These are phyloP conservation scores for Rhinichthys klamathensis DNA, from an alignment of 2,113 vertebrate species.

Conservation along the genomic window DNA sequence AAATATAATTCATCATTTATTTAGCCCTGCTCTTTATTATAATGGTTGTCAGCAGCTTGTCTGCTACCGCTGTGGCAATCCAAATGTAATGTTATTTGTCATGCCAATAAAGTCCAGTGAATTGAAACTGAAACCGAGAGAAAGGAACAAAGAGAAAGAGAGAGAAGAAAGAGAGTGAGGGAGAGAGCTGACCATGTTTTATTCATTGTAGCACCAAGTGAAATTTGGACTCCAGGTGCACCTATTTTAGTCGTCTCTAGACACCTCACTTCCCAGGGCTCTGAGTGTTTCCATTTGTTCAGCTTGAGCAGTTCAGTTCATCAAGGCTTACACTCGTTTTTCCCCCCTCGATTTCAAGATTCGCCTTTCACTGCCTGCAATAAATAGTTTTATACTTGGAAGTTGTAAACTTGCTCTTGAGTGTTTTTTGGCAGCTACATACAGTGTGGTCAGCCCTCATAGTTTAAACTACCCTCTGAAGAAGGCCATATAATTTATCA, in stretches of 20 bases:
- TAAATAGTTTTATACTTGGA: slow-evolving; percentile 66
- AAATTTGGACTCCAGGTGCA: slow-evolving; percentile 58
- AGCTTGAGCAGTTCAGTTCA: slow-evolving; percentile 50
- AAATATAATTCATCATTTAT: slow-evolving; percentile 10
- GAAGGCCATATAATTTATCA: slow-evolving; percentile 45
- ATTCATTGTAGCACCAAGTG: slow-evolving; percentile 53
- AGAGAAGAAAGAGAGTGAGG: slow-evolving; percentile 31
- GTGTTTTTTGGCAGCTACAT: slow-evolving; percentile 58
- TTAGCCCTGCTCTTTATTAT: slow-evolving; percentile 20
- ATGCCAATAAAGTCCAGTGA: slow-evolving; percentile 50
- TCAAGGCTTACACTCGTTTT: slow-evolving; percentile 44
- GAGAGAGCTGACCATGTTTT: slow-evolving; percentile 45
- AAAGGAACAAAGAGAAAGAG: slow-evolving; percentile 16
- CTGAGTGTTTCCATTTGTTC: slow-evolving; percentile 55
- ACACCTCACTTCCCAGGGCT: slow-evolving; percentile 43
- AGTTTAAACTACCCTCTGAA: slow-evolving; percentile 50
- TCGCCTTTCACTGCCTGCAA: slow-evolving; percentile 57
- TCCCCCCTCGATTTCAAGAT: slow-evolving; percentile 43
- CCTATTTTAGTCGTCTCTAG: slow-evolving; percentile 44
- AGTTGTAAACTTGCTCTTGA: slow-evolving; percentile 60
- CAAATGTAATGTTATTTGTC: slow-evolving; percentile 40
- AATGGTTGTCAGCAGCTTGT: background rate
- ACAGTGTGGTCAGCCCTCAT: slow-evolving; percentile 51
- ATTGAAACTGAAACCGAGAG: slow-evolving; percentile 27
- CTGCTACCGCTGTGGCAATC: slow-evolving; percentile 28